Conservation (phyloP, 1,140 invertebrate genomes). For the Ylistrum balloti region DNA sequence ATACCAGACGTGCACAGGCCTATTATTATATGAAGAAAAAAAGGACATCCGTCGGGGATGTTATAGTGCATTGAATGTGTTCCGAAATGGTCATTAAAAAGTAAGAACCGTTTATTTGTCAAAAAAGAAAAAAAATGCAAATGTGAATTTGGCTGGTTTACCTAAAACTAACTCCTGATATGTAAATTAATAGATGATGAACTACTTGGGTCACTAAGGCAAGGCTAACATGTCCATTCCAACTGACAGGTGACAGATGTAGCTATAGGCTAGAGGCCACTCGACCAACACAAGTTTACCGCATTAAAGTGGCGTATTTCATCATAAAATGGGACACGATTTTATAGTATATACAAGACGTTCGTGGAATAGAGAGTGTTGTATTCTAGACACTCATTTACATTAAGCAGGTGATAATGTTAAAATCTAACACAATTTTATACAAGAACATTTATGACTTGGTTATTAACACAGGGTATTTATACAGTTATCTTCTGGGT, state of each 20-base stretch:
- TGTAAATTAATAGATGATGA: background rate
- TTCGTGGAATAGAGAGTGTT: background rate
- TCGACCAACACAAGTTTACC: no score
- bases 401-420: no score
- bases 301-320: background rate
- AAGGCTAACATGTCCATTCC: background rate
- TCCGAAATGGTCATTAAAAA: no score
- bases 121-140: no score
- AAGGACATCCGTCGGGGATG: background rate
- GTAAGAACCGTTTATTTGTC: no score
- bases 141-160: no score
- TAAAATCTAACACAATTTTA: no score
- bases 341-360: background rate
- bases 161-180: background rate
- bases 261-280: background rate
- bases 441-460: no score
- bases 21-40: background rate
- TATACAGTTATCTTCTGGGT: no score
- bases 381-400: no score
- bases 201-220: background rate
- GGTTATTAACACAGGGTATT: no score
- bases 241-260: background rate
- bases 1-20: background rate
- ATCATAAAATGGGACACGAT: background rate
- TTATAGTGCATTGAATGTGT: no score